Base-by-base conservation (phyloP, 2,113 vertebrate genomes). In the Onychostruthus taczanowskii region DNA sequence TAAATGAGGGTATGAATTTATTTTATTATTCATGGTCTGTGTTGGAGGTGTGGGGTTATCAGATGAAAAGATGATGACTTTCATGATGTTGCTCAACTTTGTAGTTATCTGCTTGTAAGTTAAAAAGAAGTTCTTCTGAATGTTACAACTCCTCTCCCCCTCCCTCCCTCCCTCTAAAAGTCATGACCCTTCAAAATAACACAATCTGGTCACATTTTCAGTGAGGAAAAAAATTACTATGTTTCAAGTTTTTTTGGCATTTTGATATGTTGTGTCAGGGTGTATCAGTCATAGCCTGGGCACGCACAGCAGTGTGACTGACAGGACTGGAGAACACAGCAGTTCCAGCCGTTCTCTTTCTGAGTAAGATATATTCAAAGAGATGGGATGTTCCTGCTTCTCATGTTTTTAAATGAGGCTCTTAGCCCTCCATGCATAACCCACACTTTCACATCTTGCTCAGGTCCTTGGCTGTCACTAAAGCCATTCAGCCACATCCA, bases 371-470 rank as follows among this genome's bases (percentile, higher is more conserved):
- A 15, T 39, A 76, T 76, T 84, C 58, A 55, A 64, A 81, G 69
- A 85, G 58, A 78, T 64, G 37, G 1, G 84, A 39, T 35, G 4
- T 22, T 79, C 31, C 67, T 56, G 63, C 28, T 75, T 84, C 84
- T 94, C 41, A 47, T 93, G 35, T 91, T 94, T 90, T 89, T 33
- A 61, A 92, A 95, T 86, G 37, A 91, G 27, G 16, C 67, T 92
- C 59, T 93, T 85, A 56, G 59, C 17, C 6, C 18, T 80, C 39
- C 43, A 27, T 33, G 46, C 31, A 27, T 15, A 44, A 13, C 33
- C 41, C 11, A 43, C 28, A 11, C 20, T 70, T 82, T 67, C 53
- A 20, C n/a, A 24, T 49, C n/a, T 58, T 87, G 28, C 43, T 73
- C n/a, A 66, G 44, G 59, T 76, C 58, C 59, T 64, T 22, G 33